Evolutionary conservation across 2,113 vertebrate genomes (phyloP).

Genomic region (Nothobranchius kuhntae): DNA sequence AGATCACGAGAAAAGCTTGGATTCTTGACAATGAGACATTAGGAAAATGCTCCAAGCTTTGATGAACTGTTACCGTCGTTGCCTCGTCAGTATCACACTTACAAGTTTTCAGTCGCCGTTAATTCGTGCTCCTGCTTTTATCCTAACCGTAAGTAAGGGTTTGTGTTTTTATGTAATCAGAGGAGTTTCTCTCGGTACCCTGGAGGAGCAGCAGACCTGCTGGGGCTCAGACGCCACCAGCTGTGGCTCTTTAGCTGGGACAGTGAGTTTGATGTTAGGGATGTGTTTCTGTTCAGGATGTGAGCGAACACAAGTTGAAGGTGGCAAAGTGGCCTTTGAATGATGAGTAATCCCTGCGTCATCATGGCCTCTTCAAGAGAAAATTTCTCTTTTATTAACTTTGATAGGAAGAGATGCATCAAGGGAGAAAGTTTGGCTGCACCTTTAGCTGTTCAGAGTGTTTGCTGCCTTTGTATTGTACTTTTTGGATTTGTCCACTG

Average conservation of each 20-base stretch:
- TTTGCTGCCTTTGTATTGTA: conserved; percentile 51
- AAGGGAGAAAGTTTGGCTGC: conserved; percentile 52
- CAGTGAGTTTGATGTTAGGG: conserved; percentile 31
- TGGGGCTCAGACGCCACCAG: background rate
- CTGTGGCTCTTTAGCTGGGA: conserved; percentile 17
- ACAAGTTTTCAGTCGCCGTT: background rate
- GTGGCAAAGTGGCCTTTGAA: conserved; percentile 50
- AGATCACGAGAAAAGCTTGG: too few relatives aligned
- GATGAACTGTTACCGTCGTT: too few relatives aligned
- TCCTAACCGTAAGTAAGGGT: background rate
- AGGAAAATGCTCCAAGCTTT: too few relatives aligned
- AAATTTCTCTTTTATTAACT: conserved; percentile 62
- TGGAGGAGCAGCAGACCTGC: background rate
- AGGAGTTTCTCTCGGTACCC: background rate
- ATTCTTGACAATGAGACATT: too few relatives aligned
- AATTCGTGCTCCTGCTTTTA: background rate
- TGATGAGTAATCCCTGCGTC: conserved; percentile 49
- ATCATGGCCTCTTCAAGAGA: conserved; percentile 42
- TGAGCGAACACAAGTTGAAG: conserved; percentile 15
- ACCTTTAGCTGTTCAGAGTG: conserved; percentile 60
- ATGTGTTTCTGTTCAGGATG: conserved; percentile 31
- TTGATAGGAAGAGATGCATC: conserved; percentile 46
- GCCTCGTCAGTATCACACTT: too few relatives aligned
- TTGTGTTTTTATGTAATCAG: background rate
- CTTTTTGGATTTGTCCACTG: conserved; percentile 49